Evolutionary conservation across 2,113 vertebrate species (phyloP), one percentile per base, ranked within the genome.

Genomic region (Toxostoma redivivum): DNA sequence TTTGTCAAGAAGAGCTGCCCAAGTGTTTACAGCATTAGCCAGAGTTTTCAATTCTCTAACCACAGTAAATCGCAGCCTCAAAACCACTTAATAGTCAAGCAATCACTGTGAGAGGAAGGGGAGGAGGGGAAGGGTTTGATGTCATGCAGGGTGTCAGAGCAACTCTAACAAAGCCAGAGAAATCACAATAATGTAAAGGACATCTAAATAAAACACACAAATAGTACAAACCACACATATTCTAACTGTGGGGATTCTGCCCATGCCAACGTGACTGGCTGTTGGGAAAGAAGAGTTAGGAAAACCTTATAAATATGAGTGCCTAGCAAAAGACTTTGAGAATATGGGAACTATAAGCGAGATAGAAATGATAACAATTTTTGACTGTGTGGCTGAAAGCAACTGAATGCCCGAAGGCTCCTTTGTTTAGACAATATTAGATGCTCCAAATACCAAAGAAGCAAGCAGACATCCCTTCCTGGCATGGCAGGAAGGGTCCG

Each of bases 191-290:
- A 47, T 7, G 60, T 35, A 31, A 80, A 86, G 9, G 4, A 44
- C 47, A 18, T 22, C 25, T 61, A 15, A 61, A 28, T 19, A 40
- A 76, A 82, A 22, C 23, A 61, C n/a, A 27, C 9, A 35, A 5
- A 12, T 12, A 66, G 31, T 18, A 21, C 33, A 44, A 91, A 91
- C 4, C 7, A 35, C 13, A 10, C 21, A 20, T 27, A n/a, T 37
- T 60, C 20, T 48, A 27, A 18, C 11, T 40, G 24, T 13, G 20
- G 3, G 40, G 22, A 15, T 42, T 60, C 11, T 35, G 62, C 5
- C 40, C 20, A 17, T 61, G n/a, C n/a, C n/a, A 35, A 3, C 0
- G 0, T 42, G 58, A 60, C 24, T 20, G 51, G 24, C n/a, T n/a
- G n/a, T n/a, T n/a, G n/a, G n/a, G n/a, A n/a, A n/a, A n/a, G n/a